phyloP scores from a whole-genome alignment of 2,113 vertebrate species.

The Scartelaos histophorus region DNA sequence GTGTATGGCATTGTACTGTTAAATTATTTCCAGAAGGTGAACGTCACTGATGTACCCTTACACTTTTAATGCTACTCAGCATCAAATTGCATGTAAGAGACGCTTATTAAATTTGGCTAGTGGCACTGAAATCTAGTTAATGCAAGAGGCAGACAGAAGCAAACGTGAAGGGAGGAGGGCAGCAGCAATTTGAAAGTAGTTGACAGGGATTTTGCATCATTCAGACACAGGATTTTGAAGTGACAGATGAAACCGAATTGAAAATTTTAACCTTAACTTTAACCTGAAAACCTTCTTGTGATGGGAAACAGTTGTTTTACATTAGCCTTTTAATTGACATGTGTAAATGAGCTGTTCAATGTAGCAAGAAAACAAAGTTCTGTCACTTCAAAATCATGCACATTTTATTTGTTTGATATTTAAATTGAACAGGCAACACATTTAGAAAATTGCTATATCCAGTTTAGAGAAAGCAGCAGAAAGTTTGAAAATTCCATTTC shows the following conservation, averaged over 20 bases:
- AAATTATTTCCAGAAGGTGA: constrained; percentile 30
- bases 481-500: not conserved
- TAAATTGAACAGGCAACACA: not conserved
- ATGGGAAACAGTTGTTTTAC: not conserved
- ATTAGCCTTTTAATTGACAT: not conserved
- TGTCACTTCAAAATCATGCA: not conserved
- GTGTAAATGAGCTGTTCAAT: too few species aligned
- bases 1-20: constrained; percentile 10
- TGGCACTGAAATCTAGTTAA: constrained; percentile 47
- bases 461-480: not conserved
- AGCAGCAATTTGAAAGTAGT: not conserved
- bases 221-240: constrained; percentile 36
- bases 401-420: not conserved
- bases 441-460: not conserved
- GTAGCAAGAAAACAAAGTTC: not conserved
- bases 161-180: not conserved
- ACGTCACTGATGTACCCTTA: constrained; percentile 28
- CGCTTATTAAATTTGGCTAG: constrained; percentile 43
- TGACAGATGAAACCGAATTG: constrained; percentile 33
- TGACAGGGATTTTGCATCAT: constrained; percentile 36
- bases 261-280: constrained; percentile 22
- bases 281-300: not conserved
- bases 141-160: not conserved
- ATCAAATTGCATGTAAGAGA: constrained; percentile 45
- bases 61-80: constrained; percentile 30